Conservation (phyloP, 2,888 invertebrate genomes). For the Cyclophora albipunctata region DNA sequence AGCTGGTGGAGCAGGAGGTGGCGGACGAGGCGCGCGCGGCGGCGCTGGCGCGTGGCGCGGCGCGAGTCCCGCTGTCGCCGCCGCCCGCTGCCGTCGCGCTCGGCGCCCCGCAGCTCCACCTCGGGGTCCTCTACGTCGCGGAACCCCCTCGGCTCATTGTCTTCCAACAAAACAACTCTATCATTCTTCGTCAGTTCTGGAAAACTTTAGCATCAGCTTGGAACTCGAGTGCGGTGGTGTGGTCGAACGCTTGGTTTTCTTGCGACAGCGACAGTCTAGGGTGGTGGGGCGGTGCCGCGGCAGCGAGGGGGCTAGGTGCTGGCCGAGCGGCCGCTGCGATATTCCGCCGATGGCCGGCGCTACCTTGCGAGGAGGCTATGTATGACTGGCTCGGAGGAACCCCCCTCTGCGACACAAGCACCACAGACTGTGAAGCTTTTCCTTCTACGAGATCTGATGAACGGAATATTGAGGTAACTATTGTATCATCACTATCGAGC, state of each 20-base stretch:
- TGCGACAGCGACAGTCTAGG: slow-evolving; percentile 50
- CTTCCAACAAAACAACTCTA: slow-evolving; percentile 68
- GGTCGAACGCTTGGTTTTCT: slow-evolving; percentile 68
- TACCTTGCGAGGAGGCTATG: slow-evolving; percentile 83
- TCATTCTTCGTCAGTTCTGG: slow-evolving; percentile 72
- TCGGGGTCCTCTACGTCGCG: slow-evolving; percentile 63
- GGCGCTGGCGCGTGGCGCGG: slow-evolving; percentile 59
- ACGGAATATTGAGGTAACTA: slow-evolving; percentile 45
- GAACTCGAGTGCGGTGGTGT: slow-evolving; percentile 62
- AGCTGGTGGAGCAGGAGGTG: slow-evolving; percentile 58
- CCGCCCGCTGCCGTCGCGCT: slow-evolving; percentile 65
- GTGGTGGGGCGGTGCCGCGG: slow-evolving; percentile 67
- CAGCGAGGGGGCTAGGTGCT: slow-evolving; percentile 54
- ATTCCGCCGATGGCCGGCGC: slow-evolving; percentile 76
- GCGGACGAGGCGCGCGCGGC: slow-evolving; percentile 58
- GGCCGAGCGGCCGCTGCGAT: slow-evolving; percentile 76
- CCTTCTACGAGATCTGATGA: slow-evolving; percentile 35
- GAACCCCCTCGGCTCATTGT: slow-evolving; percentile 53
- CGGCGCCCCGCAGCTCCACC: slow-evolving; percentile 67
- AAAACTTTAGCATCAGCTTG: slow-evolving; percentile 66
- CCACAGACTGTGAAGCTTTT: slow-evolving; percentile 57
- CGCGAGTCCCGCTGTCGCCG: slow-evolving; percentile 51
- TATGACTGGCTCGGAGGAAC: slow-evolving; percentile 79
- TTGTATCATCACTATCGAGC: no score
- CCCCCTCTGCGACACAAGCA: slow-evolving; percentile 49